Evolutionary conservation across 2,888 invertebrate genomes (phyloP).

Genomic region (Cyrtodaria siliqua): DNA sequence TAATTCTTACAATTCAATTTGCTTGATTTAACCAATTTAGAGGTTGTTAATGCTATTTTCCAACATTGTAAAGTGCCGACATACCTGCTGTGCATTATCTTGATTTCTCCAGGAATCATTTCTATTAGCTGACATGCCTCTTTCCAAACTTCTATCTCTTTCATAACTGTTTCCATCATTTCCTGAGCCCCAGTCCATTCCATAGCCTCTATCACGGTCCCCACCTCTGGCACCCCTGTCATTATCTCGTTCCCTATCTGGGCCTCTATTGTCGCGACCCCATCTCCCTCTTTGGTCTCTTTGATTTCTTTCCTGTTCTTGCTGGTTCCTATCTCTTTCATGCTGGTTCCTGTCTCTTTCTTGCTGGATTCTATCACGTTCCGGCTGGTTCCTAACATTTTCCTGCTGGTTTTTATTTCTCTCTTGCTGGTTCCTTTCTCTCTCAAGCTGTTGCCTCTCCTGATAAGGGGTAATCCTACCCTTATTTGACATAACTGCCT

Average conservation of each 20-base stretch:
- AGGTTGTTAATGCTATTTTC: too few relatives aligned
- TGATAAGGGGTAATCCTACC: not conserved
- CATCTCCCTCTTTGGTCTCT: conserved; percentile 16
- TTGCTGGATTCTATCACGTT: not conserved
- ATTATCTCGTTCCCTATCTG: not conserved
- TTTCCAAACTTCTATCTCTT: conserved; percentile 35
- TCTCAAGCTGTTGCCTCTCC: not conserved
- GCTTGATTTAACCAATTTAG: too few relatives aligned
- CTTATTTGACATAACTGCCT: too few relatives aligned
- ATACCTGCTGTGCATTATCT: too few relatives aligned
- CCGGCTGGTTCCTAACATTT: not conserved
- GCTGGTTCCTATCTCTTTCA: conserved; percentile 16
- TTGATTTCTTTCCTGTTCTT: too few relatives aligned
- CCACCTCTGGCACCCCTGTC: not conserved
- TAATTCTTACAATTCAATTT: too few relatives aligned
- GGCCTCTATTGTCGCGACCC: not conserved
- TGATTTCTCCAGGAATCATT: not conserved
- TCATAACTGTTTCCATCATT: conserved; percentile 22
- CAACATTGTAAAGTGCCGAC: too few relatives aligned
- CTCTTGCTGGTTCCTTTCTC: not conserved
- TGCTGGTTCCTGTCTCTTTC: conserved; percentile 6
- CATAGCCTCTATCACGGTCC: not conserved
- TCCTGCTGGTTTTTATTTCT: not conserved
- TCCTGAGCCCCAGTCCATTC: conserved; percentile 4
- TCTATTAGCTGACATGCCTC: not conserved